A percentile compares a stretch with the other conserved stretches of the same genome.
phyloP scores from a whole-genome alignment of 2,113 vertebrate genomes.

The Daphoenositta chrysoptera region DNA sequence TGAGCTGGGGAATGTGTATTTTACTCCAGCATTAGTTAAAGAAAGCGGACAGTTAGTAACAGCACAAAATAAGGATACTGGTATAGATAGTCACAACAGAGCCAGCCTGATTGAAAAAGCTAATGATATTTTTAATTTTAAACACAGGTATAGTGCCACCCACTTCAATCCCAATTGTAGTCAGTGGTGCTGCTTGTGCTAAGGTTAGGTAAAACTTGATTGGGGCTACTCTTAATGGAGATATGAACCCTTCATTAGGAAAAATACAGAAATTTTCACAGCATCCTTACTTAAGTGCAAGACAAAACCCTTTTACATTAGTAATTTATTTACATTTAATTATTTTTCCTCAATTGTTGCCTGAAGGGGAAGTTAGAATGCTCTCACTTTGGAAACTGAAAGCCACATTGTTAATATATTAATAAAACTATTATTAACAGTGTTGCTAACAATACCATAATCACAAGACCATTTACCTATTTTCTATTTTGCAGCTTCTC shows the following conservation, averaged over 20 bases:
- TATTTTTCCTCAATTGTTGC: neutral
- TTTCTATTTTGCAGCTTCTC: neutral
- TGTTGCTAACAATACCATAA: neutral
- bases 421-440: neutral
- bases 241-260: neutral
- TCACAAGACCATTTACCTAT: neutral
- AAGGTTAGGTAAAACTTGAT: neutral
- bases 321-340: constrained; percentile 42
- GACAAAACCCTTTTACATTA: neutral
- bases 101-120: neutral
- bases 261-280: neutral
- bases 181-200: neutral
- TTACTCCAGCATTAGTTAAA: neutral
- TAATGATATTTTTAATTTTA: neutral
- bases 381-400: neutral
- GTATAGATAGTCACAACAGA: neutral
- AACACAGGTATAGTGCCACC: neutral
- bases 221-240: neutral
- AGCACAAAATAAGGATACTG: neutral
- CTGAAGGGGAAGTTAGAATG: neutral
- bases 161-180: neutral
- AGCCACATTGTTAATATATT: neutral
- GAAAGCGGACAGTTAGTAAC: neutral
- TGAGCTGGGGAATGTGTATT: neutral
- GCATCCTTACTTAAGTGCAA: neutral